Evolutionary conservation across 2,797 vertebrate genomes (phyloP), one percentile per base, ranked within the genome.

Genomic region (Mus caroli): DNA sequence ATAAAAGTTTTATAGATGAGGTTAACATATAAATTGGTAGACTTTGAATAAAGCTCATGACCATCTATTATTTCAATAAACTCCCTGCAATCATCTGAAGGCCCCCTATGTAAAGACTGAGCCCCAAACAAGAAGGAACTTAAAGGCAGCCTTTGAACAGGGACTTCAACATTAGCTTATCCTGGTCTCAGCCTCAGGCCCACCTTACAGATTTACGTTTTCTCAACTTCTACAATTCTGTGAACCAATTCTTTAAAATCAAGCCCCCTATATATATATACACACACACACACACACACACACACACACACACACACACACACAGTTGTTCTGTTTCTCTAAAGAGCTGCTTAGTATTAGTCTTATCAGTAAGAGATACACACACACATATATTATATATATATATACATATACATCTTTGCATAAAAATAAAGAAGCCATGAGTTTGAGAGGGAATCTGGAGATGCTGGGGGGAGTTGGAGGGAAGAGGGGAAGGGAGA

Each of bases 231-330:
- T 52, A 52, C 5, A 46, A 75, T 5, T 22, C 26, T 11, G 31
- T 79, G 71, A 92, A 22, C 1, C 43, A 95, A 64, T 73, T 34
- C 8, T 60, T 93, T 80, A 67, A 91, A 34, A 82, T 69, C 86
- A 87, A 46, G 46, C 46, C 46, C 46, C 46, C 14, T 54, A 54
- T 60, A 60, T 60, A 60, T 24, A 60, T 26, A 60, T 4, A 43
- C 43, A 4, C 43, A 43, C 43, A 43, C 43, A 43, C 43, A 43
- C 43, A 43, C 3, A 43, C 43, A 4, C 43, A 43, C 43, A 43
- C 43, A 43, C 43, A 43, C 43, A 43, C 3, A 43, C 43, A 4
- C 3, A 43, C 43, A 4, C 43, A 43, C 43, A 43, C 43, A 43
- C 43, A 43, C 43, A 43, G 43, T 26, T 58, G 37, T 24, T 77